phyloP scores from a whole-genome alignment of 2,797 vertebrate species.

The Sparus aurata region DNA sequence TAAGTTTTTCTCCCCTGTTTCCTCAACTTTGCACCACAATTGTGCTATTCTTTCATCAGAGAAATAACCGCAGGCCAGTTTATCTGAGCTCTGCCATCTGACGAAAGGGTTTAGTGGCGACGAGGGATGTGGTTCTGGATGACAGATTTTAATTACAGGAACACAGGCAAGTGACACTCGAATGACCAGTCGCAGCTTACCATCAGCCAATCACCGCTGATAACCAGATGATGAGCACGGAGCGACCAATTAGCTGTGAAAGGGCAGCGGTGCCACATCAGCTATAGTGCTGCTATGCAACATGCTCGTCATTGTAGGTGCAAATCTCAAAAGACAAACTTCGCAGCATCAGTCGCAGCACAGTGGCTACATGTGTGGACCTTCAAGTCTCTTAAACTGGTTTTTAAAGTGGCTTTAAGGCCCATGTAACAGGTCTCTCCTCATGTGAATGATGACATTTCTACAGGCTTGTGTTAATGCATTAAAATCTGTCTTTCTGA shows the following conservation, averaged over 20 bases:
- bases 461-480: neutral
- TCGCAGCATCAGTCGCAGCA: constrained; percentile 49
- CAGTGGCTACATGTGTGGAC: constrained; percentile 44
- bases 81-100: constrained; percentile 87
- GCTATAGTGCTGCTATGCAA: constrained; percentile 67
- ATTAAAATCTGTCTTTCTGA: neutral
- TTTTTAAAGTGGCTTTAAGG: constrained; percentile 6
- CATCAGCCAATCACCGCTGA: constrained; percentile 85
- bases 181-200: constrained; percentile 84
- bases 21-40: constrained; percentile 53
- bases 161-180: constrained; percentile 84
- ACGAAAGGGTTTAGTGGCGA: constrained; percentile 84
- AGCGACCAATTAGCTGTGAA: constrained; percentile 81
- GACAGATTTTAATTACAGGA: constrained; percentile 90
- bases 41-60: constrained; percentile 59
- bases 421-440: constrained; percentile 17
- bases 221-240: constrained; percentile 82
- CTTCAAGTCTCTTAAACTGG: constrained; percentile 31
- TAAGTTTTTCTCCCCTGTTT: constrained; percentile 31
- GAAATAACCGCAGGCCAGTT: constrained; percentile 78
- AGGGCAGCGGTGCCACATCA: constrained; percentile 76
- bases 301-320: constrained; percentile 70
- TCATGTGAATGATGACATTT: neutral
- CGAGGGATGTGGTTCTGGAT: constrained; percentile 86
- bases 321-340: constrained; percentile 64